These are phyloP conservation scores for Panthera leo DNA, from an alignment of 2,113 vertebrate genomes.

Conservation along the genomic window DNA sequence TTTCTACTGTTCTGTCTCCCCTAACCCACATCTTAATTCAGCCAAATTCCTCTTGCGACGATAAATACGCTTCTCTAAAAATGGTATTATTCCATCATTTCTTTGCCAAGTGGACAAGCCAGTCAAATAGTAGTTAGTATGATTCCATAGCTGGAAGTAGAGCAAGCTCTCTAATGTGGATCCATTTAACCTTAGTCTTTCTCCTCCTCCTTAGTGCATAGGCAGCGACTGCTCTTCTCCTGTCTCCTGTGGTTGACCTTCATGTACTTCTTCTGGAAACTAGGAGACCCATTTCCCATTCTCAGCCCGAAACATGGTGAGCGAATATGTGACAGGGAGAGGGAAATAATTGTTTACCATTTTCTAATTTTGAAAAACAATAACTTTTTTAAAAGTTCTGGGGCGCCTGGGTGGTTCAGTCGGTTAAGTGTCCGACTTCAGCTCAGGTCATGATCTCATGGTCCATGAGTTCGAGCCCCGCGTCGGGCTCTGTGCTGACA, in stretches of 20 bases:
- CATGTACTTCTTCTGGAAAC: slow-evolving; percentile 99
- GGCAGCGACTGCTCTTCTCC: slow-evolving; percentile 94
- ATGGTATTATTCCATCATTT: background rate
- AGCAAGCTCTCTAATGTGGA: background rate
- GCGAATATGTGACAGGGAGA: slow-evolving; percentile 47
- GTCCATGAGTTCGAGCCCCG: too few species aligned
- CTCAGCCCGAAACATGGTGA: slow-evolving; percentile 98
- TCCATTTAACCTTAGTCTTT: slow-evolving; percentile 5
- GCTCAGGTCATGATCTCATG: too few species aligned
- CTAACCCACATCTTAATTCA: background rate
- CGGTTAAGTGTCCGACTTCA: too few species aligned
- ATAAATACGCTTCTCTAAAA: background rate
- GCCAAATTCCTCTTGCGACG: background rate
- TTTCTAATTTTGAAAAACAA: slow-evolving; percentile 19
- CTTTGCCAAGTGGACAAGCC: slow-evolving; percentile 3
- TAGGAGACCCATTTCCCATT: slow-evolving; percentile 98
- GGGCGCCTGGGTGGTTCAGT: too few species aligned
- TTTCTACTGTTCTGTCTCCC: background rate
- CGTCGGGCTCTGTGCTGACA: too few species aligned
- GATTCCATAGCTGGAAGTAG: background rate
- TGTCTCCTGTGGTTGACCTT: slow-evolving; percentile 98
- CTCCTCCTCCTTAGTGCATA: slow-evolving; percentile 88
- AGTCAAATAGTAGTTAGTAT: background rate
- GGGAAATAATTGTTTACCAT: background rate
- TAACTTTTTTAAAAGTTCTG: background rate